These are phyloP conservation scores for Tineola bisselliella DNA, from an alignment of 2,888 invertebrate genomes.

Conservation along the genomic window DNA sequence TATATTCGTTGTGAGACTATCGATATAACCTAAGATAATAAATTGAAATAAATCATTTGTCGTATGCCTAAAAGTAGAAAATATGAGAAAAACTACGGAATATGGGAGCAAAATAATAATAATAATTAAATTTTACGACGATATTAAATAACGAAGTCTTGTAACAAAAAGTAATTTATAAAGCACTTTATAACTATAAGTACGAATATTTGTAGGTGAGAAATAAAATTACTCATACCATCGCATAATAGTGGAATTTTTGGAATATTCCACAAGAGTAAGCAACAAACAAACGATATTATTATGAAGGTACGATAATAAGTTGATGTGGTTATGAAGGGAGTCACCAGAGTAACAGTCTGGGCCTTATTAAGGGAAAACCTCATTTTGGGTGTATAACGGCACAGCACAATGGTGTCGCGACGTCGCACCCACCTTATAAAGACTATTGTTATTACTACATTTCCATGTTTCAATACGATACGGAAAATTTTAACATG, in stretches of 20 bases:
- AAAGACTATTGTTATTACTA: constrained; percentile 3
- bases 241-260: not conserved
- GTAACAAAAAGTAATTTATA: too few species aligned
- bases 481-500: not conserved
- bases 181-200: not conserved
- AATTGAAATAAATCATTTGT: too few species aligned
- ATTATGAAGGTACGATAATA: constrained; percentile 8
- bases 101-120: too few species aligned
- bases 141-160: too few species aligned
- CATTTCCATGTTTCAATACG: not conserved
- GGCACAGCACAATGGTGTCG: constrained; percentile 8
- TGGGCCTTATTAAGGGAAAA: constrained; percentile 13
- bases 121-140: too few species aligned
- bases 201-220: not conserved
- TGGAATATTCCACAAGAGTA: not conserved
- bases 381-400: constrained; percentile 12
- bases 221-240: not conserved
- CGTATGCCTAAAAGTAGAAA: too few species aligned
- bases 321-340: constrained; percentile 2
- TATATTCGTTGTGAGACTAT: too few species aligned
- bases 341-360: constrained; percentile 12
- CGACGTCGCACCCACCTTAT: constrained; percentile 14
- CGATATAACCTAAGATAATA: too few species aligned
- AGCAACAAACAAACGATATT: not conserved
- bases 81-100: too few species aligned